These are phyloP conservation scores for Urophycis tenuis DNA, from an alignment of 2,797 vertebrate genomes.

Conservation along the genomic window DNA sequence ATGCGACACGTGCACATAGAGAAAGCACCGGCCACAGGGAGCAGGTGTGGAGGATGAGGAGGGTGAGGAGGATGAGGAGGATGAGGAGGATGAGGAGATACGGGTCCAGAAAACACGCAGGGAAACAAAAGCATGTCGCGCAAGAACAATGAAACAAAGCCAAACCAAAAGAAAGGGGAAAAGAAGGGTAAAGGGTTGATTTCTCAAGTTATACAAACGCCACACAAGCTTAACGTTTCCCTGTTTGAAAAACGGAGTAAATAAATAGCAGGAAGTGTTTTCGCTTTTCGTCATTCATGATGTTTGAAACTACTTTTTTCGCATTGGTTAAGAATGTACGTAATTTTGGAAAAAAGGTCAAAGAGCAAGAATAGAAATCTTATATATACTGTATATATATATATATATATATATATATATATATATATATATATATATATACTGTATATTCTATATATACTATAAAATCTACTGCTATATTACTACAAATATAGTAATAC, in stretches of 20 bases:
- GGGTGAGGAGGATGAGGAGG: slow-evolving; percentile 19
- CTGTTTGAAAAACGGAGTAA: not conserved
- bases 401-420: too few relatives aligned
- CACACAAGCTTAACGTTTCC: not conserved
- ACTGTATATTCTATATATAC: too few relatives aligned
- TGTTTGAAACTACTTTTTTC: not conserved
- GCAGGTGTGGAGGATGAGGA: slow-evolving; percentile 33
- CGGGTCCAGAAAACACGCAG: slow-evolving; percentile 38
- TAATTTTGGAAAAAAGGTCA: not conserved
- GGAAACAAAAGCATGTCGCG: slow-evolving; percentile 43
- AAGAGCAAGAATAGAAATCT: not conserved
- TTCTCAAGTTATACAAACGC: slow-evolving; percentile 44
- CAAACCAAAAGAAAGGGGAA: slow-evolving; percentile 56
- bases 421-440: too few relatives aligned
- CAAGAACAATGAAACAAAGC: slow-evolving; percentile 41
- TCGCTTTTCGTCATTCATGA: not conserved
- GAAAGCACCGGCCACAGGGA: slow-evolving; percentile 49
- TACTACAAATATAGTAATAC: not conserved
- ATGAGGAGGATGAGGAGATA: slow-evolving; percentile 22
- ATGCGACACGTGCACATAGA: slow-evolving; percentile 15
- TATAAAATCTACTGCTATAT: not conserved
- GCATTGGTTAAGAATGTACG: not conserved
- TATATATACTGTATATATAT: not conserved
- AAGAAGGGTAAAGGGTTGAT: slow-evolving; percentile 72
- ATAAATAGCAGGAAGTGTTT: not conserved